Base-by-base conservation (phyloP, 2,797 vertebrate species). In the Mallotus villosus region DNA sequence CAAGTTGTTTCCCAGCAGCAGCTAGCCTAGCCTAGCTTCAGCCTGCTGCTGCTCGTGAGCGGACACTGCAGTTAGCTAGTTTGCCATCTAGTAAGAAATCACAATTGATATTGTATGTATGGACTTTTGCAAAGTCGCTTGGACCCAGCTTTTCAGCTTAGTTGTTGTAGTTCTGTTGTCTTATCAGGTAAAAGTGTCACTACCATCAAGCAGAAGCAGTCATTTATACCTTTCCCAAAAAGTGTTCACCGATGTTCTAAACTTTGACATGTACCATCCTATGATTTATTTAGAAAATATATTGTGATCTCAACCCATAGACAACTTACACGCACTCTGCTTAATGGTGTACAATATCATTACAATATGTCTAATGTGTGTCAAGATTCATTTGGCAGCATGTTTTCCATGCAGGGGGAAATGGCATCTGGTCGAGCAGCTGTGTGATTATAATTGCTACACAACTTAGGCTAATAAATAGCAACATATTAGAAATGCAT, bases 371-470 rank as follows among this genome's bases (percentile, higher is more conserved):
- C 60, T 46, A 74, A 37, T 85, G 81, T 88, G 87, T 86, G 84
- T 90, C 84, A 84, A 85, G 73, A 90, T 89, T 89, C 78, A 90
- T 90, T 87, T 89, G 82, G 79, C 78, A 80, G 79, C 85, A 75
- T 78, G 82, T 84, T 82, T 89, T 89, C 80, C 83, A 86, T 85
- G 81, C 81, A 85, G 85, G 82, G 89, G 87, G 87, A 86, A 82
- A 81, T 81, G 88, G 82, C 90, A 91, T 90, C 90, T 92, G 91
- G 89, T 80, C 74, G 81, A 89, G 86, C 91, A 93, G 90, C 90
- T 93, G 91, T 84, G 85, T 76, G 73, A 75, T 79, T 85, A 80
- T 90, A 91, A 92, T 91, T 92, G 87, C 88, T 81, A 63, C 81
- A 86, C 82, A 83, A 85, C 87, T 89, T 90, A 89, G 91, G 90